Evolutionary conservation across 1,140 invertebrate species (phyloP).

Genomic region (Bathynomus jamesi): DNA sequence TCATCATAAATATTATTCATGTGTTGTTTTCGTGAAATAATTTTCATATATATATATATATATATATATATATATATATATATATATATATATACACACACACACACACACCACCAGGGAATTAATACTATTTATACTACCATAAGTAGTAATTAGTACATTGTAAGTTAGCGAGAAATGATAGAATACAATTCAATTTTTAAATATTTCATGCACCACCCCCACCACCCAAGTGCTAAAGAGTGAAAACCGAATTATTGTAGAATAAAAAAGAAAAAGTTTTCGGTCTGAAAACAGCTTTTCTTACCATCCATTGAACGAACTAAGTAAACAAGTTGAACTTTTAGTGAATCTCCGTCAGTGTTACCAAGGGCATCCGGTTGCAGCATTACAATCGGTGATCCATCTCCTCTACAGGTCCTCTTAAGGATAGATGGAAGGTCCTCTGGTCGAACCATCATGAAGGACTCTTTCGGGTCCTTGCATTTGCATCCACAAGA

Average conservation of each 20-base stretch:
- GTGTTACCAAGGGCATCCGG: background rate
- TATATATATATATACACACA: slow-evolving; percentile 3
- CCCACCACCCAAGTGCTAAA: too few species aligned
- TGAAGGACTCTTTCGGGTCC: background rate
- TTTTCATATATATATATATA: slow-evolving; percentile 9
- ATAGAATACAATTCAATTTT: too few species aligned
- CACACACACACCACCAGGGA: background rate
- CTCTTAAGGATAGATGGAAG: background rate
- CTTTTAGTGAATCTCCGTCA: slow-evolving; percentile 14
- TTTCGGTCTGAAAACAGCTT: too few species aligned
- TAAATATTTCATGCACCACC: too few species aligned
- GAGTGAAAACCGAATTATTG: too few species aligned
- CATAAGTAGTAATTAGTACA: too few species aligned
- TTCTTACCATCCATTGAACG: background rate
- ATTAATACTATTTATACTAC: too few species aligned
- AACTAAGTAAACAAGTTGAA: slow-evolving; percentile 17
- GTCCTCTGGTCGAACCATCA: background rate
- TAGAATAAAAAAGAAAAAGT: too few species aligned
- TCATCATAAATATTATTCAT: too few species aligned
- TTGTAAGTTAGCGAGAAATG: too few species aligned
- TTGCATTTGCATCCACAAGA: background rate
- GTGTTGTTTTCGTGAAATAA: too few species aligned
- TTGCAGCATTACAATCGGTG: background rate
- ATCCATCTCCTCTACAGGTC: background rate
- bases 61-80: slow-evolving; percentile 9